A percentile compares a stretch with the other conserved stretches of the same genome.
Conservation (phyloP, 2,113 vertebrate genomes). For the Hoplias malabaricus region DNA sequence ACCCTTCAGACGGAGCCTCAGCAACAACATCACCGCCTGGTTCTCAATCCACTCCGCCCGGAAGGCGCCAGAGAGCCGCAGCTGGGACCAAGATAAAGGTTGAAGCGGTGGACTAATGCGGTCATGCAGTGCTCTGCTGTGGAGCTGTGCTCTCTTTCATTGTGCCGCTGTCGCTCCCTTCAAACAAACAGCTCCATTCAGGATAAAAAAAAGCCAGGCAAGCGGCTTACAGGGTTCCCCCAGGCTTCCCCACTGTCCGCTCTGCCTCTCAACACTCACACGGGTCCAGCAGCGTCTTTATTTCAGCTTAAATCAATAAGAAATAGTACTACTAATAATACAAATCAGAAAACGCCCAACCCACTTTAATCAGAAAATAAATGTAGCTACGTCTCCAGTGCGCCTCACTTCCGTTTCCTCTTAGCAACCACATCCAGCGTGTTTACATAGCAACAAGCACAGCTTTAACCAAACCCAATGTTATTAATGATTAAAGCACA, state of each 20-base stretch:
- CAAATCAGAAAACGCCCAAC: background rate
- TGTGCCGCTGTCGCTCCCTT: constrained; percentile 18
- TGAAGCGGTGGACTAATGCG: background rate
- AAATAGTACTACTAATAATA: no score
- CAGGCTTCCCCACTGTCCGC: no score
- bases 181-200: background rate
- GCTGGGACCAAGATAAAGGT: background rate
- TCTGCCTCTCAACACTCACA: background rate
- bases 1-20: constrained; percentile 31
- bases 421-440: constrained; percentile 23
- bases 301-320: background rate
- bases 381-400: background rate
- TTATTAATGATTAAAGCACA: background rate
- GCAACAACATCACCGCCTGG: background rate
- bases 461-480: background rate
- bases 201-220: background rate
- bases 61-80: background rate
- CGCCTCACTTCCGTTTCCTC: constrained; percentile 47
- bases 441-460: constrained; percentile 38
- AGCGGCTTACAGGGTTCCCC: background rate
- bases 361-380: background rate
- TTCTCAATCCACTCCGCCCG: constrained; percentile 9
- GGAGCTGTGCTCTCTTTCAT: constrained; percentile 15
- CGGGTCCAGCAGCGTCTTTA: background rate
- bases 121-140: background rate